Evolutionary conservation across 2,797 vertebrate genomes (phyloP).

Genomic region (Orientallactaga sibirica): DNA sequence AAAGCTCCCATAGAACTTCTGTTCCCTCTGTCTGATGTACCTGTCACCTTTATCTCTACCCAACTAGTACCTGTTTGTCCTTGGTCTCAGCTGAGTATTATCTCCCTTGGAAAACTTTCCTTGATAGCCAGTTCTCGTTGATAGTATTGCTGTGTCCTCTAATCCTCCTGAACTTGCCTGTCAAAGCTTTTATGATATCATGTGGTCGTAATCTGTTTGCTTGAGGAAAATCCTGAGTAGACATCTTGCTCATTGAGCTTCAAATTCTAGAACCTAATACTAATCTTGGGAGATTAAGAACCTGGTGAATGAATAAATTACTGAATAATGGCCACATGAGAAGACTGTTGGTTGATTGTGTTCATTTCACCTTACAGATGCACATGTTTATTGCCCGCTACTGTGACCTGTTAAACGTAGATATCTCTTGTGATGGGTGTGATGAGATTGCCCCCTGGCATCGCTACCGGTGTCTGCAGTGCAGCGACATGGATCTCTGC

Average conservation of each 20-base stretch:
- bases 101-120: constrained; percentile 9
- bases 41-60: background rate
- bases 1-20: background rate
- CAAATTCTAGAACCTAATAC: background rate
- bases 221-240: constrained; percentile 37
- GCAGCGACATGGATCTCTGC: constrained; percentile 99
- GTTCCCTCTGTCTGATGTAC: background rate
- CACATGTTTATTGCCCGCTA: constrained; percentile 99
- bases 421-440: constrained; percentile 98
- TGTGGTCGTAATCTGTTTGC: background rate
- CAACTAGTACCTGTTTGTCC: background rate
- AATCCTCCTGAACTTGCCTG: background rate
- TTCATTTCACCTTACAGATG: constrained; percentile 91
- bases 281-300: background rate
- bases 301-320: background rate
- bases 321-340: background rate
- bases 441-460: constrained; percentile 98
- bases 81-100: constrained; percentile 1
- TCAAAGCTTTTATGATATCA: background rate
- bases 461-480: constrained; percentile 97
- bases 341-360: background rate
- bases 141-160: background rate
- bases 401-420: constrained; percentile 96
- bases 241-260: background rate
- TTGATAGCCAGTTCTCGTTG: background rate